A percentile compares a stretch with the other conserved stretches of the same genome.
phyloP scores from a whole-genome alignment of 2,888 invertebrate genomes.

The Ctenicera cuprea region DNA sequence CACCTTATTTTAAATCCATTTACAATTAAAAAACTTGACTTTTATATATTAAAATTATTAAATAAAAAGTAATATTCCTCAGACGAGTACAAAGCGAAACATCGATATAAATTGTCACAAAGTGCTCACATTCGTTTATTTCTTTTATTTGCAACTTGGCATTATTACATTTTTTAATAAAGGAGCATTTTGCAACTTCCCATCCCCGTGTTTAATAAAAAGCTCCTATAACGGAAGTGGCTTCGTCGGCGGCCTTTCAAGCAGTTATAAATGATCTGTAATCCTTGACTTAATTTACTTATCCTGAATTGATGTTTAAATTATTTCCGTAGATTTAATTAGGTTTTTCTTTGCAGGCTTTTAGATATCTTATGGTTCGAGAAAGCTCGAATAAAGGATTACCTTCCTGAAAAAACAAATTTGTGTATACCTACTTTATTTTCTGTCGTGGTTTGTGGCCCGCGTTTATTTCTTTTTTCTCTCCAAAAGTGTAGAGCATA shows the following conservation, averaged over 20 bases:
- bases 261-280: slow-evolving; percentile 33
- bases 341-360: slow-evolving; percentile 11
- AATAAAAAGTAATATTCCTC: neutral
- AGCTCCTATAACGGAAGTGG: slow-evolving; percentile 13
- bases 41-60: neutral
- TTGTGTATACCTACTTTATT: slow-evolving; percentile 17
- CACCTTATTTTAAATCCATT: no score
- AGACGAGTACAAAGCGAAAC: neutral
- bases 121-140: slow-evolving; percentile 14
- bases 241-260: slow-evolving; percentile 20
- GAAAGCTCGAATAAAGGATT: neutral
- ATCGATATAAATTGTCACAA: slow-evolving; percentile 1
- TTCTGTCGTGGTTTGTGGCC: slow-evolving; percentile 7
- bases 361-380: slow-evolving; percentile 7
- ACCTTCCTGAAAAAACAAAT: slow-evolving; percentile 7
- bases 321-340: slow-evolving; percentile 34
- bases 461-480: slow-evolving; percentile 59
- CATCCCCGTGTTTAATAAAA: slow-evolving; percentile 25
- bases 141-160: slow-evolving; percentile 21
- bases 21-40: no score
- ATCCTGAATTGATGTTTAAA: slow-evolving; percentile 35
- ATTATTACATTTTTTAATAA: slow-evolving; percentile 29
- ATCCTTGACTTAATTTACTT: slow-evolving; percentile 33
- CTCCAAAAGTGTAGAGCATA: slow-evolving; percentile 62
- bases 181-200: slow-evolving; percentile 23